phyloP scores from a whole-genome alignment of 2,113 vertebrate genomes.

The Excalfactoria chinensis region DNA sequence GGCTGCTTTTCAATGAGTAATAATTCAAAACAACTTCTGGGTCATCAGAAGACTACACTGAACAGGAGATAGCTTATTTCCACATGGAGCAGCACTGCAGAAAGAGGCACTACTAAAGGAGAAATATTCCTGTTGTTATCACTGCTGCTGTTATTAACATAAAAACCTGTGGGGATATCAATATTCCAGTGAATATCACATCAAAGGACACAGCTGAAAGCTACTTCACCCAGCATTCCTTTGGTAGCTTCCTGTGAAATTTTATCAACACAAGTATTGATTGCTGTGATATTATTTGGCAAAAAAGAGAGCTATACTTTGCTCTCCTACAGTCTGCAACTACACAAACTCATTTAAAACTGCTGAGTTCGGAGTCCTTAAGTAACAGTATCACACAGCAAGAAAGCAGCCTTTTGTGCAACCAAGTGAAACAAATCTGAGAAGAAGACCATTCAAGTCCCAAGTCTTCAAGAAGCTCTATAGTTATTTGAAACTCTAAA shows the following conservation, averaged over 20 bases:
- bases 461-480: neutral
- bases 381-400: neutral
- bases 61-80: neutral
- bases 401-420: constrained; percentile 10
- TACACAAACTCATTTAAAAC: constrained; percentile 24
- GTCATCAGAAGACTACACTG: neutral
- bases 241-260: constrained; percentile 38
- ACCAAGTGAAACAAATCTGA: constrained; percentile 10
- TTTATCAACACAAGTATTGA: neutral
- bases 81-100: neutral
- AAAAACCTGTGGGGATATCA: neutral
- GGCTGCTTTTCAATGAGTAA: neutral
- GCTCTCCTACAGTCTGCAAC: constrained; percentile 17
- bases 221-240: neutral
- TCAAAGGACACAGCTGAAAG: neutral
- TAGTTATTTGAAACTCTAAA: neutral
- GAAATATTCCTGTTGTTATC: neutral
- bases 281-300: neutral
- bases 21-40: neutral
- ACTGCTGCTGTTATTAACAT: neutral
- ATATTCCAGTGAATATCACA: neutral
- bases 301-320: constrained; percentile 15
- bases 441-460: constrained; percentile 19
- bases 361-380: constrained; percentile 14
- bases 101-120: neutral